Percentiles rank a stretch among this genome's conserved stretches.
Evolutionary conservation across 2,888 invertebrate species (phyloP).

Genomic region (Lumbricus terrestris): DNA sequence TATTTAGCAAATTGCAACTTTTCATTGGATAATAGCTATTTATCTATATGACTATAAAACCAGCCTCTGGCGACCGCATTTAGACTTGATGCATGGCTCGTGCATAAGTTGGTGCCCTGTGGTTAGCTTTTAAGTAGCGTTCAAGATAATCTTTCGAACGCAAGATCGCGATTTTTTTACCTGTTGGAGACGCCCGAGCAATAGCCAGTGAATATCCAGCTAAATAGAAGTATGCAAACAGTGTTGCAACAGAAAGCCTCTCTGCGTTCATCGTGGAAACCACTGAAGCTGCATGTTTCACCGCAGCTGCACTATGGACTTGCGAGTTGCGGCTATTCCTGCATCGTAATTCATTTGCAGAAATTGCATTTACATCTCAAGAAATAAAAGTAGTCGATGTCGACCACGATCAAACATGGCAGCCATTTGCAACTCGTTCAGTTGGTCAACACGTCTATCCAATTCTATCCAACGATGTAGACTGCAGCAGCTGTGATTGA

Average conservation of each 20-base stretch:
- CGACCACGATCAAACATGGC: neutral
- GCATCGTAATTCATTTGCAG: neutral
- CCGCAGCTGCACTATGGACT: neutral
- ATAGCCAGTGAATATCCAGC: neutral
- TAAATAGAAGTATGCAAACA: neutral
- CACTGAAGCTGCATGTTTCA: neutral
- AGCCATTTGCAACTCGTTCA: neutral
- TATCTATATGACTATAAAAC: too few species aligned
- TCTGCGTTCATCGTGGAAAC: constrained; percentile 3
- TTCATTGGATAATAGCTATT: too few species aligned
- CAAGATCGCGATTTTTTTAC: neutral
- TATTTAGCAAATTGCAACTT: too few species aligned
- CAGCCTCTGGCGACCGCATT: too few species aligned
- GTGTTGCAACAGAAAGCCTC: neutral
- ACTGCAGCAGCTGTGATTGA: neutral
- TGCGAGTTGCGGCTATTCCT: neutral
- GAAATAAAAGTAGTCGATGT: neutral
- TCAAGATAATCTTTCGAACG: too few species aligned
- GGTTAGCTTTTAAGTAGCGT: too few species aligned
- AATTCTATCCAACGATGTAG: neutral
- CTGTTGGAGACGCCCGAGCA: neutral
- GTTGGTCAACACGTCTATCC: constrained; percentile 3
- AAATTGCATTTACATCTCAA: neutral
- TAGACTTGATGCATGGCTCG: too few species aligned
- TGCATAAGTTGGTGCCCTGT: too few species aligned